Conservation (phyloP, 1,140 invertebrate genomes). For the Galleria mellonella region DNA sequence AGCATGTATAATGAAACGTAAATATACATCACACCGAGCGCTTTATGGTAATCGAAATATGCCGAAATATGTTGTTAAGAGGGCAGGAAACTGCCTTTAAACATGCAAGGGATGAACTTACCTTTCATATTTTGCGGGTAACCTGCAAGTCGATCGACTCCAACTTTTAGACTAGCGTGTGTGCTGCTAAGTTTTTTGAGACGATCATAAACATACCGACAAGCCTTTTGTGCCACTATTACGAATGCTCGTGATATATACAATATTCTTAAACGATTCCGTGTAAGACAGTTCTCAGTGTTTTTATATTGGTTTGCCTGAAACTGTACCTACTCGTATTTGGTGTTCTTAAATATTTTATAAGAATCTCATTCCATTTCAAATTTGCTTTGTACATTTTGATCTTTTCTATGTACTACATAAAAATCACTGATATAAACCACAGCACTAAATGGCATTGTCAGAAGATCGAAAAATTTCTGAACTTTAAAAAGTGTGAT, state of each 20-base stretch:
- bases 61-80: conserved; percentile 71
- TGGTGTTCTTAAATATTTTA: no score
- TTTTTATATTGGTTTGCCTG: conserved; percentile 34
- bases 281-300: no score
- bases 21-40: conserved; percentile 63
- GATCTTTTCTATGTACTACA: no score
- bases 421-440: conserved; percentile 12
- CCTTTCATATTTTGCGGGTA: conserved; percentile 64
- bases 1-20: conserved; percentile 35
- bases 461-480: no score
- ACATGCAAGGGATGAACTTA: conserved; percentile 66
- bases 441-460: no score
- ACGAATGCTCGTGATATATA: conserved; percentile 42
- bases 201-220: conserved; percentile 57
- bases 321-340: no score
- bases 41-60: conserved; percentile 74
- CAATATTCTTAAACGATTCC: neutral
- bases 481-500: no score
- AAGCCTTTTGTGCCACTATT: conserved; percentile 36
- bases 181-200: conserved; percentile 59
- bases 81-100: conserved; percentile 60
- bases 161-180: conserved; percentile 55
- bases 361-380: no score
- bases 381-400: no score
- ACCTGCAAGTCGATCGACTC: conserved; percentile 38